phyloP scores from a whole-genome alignment of 2,888 invertebrate species.

The Glaucopsyche alexis region DNA sequence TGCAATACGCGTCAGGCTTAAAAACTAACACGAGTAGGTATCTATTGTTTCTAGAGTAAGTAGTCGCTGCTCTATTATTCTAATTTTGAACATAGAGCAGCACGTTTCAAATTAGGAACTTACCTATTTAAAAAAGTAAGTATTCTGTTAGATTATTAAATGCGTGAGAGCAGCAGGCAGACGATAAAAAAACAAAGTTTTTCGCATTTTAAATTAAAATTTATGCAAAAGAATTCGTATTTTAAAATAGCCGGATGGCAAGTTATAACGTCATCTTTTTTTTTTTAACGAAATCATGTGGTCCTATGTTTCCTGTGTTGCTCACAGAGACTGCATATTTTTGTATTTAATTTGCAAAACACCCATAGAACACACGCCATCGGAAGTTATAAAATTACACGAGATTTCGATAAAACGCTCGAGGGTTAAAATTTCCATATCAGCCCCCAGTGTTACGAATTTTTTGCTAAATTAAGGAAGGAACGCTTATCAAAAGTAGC shows the following conservation, averaged over 20 bases:
- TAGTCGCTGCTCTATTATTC: background rate
- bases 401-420: background rate
- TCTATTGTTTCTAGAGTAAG: background rate
- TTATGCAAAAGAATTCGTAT: slow-evolving; percentile 47
- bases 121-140: no score
- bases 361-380: slow-evolving; percentile 19
- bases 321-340: background rate
- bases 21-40: background rate
- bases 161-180: background rate
- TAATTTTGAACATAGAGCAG: background rate
- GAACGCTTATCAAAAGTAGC: background rate
- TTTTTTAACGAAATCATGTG: background rate
- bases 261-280: background rate
- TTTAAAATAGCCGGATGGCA: background rate
- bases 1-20: no score
- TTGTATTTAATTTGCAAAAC: slow-evolving; percentile 9
- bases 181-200: background rate
- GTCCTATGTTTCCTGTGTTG: slow-evolving; percentile 15
- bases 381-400: slow-evolving; percentile 1
- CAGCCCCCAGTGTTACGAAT: background rate
- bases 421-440: slow-evolving; percentile 14
- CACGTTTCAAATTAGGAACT: background rate
- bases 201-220: background rate
- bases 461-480: background rate
- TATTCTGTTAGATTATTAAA: background rate